Percentiles rank a stretch among this genome's conserved stretches.
phyloP scores from a whole-genome alignment of 2,888 invertebrate species.

The Tineola bisselliella region DNA sequence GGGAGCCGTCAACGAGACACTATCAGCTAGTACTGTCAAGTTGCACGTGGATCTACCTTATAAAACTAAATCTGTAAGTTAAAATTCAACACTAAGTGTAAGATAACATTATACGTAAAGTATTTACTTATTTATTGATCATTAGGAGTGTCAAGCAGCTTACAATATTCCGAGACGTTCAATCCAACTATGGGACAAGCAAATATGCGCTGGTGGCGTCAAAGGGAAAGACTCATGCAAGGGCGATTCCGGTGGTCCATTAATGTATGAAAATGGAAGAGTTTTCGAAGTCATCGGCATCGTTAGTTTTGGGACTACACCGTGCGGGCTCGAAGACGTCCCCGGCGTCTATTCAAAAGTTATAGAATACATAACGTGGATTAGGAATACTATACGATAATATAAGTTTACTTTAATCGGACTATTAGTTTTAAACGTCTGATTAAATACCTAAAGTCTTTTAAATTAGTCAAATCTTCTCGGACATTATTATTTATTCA shows the following conservation, averaged over 20 bases:
- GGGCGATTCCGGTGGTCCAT: conserved; percentile 73
- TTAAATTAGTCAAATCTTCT: too few species aligned
- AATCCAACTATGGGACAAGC: conserved; percentile 29
- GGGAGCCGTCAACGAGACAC: conserved; percentile 51
- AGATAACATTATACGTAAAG: too few species aligned
- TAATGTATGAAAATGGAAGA: conserved; percentile 49
- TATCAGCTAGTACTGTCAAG: conserved; percentile 19
- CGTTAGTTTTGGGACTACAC: conserved; percentile 72
- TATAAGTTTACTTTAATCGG: too few species aligned
- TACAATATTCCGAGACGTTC: conserved; percentile 22
- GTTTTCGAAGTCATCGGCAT: conserved; percentile 51
- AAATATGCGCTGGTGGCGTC: conserved; percentile 70
- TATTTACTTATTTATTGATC: background rate
- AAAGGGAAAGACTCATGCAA: conserved; percentile 68
- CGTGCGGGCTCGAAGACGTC: conserved; percentile 67
- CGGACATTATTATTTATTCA: too few species aligned
- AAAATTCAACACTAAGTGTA: background rate
- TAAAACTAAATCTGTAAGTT: conserved; percentile 6
- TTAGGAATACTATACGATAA: conserved; percentile 29
- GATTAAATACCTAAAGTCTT: too few species aligned
- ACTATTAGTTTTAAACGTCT: too few species aligned
- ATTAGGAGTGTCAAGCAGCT: conserved; percentile 28
- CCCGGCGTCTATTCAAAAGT: conserved; percentile 74
- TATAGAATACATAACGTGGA: conserved; percentile 67
- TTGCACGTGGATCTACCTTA: conserved; percentile 19